Evolutionary conservation across 2,888 invertebrate species (phyloP).

Genomic region (Drosophila neotestacea): DNA sequence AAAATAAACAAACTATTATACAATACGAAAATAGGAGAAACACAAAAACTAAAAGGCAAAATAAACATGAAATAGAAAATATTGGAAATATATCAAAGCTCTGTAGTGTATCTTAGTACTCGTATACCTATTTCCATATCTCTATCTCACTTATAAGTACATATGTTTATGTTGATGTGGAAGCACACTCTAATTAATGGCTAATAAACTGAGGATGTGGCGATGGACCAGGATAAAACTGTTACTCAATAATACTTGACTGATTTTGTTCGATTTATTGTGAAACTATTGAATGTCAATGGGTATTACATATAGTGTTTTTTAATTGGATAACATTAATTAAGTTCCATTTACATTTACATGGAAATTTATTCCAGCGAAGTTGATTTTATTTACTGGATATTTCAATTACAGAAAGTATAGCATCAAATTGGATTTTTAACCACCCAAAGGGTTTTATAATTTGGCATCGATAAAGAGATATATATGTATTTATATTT

Average conservation of each 20-base stretch:
- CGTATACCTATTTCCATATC: neutral
- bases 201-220: neutral
- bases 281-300: neutral
- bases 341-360: neutral
- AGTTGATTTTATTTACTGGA: too few relatives aligned
- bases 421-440: too few relatives aligned
- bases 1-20: conserved; percentile 58
- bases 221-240: too few relatives aligned
- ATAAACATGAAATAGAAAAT: conserved; percentile 72
- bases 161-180: neutral
- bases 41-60: conserved; percentile 40
- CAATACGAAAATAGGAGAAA: conserved; percentile 59
- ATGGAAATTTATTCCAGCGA: too few relatives aligned
- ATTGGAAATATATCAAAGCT: conserved; percentile 7
- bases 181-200: neutral
- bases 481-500: too few relatives aligned
- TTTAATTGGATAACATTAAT: neutral
- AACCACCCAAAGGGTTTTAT: too few relatives aligned
- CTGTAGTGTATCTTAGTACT: neutral
- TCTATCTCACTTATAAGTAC: conserved; percentile 10
- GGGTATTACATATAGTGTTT: neutral
- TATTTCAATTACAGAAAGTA: too few relatives aligned
- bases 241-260: neutral
- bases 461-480: too few relatives aligned
- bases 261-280: neutral